Evolutionary conservation across 1,140 invertebrate species (phyloP).

Genomic region (Pseudomyrmex gracilis): DNA sequence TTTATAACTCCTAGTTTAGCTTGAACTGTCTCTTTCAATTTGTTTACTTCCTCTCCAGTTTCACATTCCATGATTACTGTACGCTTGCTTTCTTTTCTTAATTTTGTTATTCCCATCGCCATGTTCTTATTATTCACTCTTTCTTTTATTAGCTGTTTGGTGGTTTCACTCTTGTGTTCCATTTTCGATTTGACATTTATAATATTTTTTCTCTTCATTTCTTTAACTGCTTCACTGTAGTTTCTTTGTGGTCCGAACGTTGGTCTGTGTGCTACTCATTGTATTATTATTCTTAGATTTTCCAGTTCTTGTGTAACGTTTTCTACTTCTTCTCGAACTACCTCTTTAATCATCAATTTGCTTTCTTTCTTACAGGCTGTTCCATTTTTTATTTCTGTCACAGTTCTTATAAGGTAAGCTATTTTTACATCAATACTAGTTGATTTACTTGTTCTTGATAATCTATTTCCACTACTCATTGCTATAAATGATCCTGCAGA

Average conservation of each 20-base stretch:
- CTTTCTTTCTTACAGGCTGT: constrained; percentile 33
- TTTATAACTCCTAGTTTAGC: neutral
- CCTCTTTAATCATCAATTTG: constrained; percentile 44
- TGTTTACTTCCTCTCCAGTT: too few relatives aligned
- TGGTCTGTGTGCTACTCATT: neutral
- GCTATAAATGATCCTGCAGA: neutral
- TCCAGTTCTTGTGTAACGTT: constrained; percentile 34
- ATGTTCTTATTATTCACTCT: constrained; percentile 56
- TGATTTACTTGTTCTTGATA: too few relatives aligned
- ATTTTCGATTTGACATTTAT: too few relatives aligned
- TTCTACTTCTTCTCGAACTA: constrained; percentile 30
- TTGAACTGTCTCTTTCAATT: too few relatives aligned
- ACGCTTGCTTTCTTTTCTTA: too few relatives aligned
- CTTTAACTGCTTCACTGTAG: too few relatives aligned
- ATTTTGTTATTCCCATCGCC: constrained; percentile 52
- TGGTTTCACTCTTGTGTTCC: constrained; percentile 43
- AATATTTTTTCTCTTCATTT: too few relatives aligned
- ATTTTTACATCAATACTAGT: too few relatives aligned
- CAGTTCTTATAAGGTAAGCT: too few relatives aligned
- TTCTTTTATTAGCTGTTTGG: constrained; percentile 53
- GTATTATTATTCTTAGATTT: constrained; percentile 39
- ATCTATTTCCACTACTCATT: too few relatives aligned
- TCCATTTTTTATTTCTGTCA: constrained; percentile 49
- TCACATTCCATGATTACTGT: too few relatives aligned
- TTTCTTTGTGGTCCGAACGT: neutral